Evolutionary conservation across 2,888 invertebrate species (phyloP).

Genomic region (Drosophila neonasuta): DNA sequence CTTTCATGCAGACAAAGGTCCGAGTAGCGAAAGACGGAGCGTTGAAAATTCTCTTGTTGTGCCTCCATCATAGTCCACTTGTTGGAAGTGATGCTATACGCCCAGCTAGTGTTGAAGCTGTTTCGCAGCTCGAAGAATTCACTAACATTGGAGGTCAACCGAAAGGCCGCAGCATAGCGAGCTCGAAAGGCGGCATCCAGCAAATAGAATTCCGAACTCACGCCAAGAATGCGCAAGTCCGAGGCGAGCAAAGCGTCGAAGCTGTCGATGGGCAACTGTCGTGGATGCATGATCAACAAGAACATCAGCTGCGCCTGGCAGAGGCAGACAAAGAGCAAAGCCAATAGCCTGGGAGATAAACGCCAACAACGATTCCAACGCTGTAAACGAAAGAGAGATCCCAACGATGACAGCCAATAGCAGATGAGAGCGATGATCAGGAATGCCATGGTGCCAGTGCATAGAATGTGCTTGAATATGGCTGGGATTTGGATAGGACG

Average conservation of each 20-base stretch:
- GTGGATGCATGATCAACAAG: slow-evolving; percentile 30
- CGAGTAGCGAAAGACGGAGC: slow-evolving; percentile 47
- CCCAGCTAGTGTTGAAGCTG: slow-evolving; percentile 60
- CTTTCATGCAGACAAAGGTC: slow-evolving; percentile 42
- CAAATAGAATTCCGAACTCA: slow-evolving; percentile 42
- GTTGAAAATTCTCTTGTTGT: slow-evolving; percentile 51
- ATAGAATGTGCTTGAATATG: slow-evolving; percentile 37
- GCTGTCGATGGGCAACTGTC: slow-evolving; percentile 25
- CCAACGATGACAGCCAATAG: neutral
- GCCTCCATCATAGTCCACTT: slow-evolving; percentile 54
- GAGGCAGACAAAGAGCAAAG: slow-evolving; percentile 24
- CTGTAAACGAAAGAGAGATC: neutral
- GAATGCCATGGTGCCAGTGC: neutral
- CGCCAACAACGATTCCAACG: neutral
- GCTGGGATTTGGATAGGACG: slow-evolving; percentile 12
- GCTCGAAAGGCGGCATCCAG: slow-evolving; percentile 43
- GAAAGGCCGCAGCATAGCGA: slow-evolving; percentile 54
- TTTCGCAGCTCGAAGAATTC: slow-evolving; percentile 30
- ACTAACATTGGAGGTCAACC: slow-evolving; percentile 31
- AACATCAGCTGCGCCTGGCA: slow-evolving; percentile 51
- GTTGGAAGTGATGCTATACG: slow-evolving; percentile 45
- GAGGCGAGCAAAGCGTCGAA: slow-evolving; percentile 52
- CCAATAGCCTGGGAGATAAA: slow-evolving; percentile 14
- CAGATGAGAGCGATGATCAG: neutral
- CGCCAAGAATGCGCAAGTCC: slow-evolving; percentile 33